phyloP scores from a whole-genome alignment of 2,888 invertebrate genomes.

The Chromoteleia sp. region DNA sequence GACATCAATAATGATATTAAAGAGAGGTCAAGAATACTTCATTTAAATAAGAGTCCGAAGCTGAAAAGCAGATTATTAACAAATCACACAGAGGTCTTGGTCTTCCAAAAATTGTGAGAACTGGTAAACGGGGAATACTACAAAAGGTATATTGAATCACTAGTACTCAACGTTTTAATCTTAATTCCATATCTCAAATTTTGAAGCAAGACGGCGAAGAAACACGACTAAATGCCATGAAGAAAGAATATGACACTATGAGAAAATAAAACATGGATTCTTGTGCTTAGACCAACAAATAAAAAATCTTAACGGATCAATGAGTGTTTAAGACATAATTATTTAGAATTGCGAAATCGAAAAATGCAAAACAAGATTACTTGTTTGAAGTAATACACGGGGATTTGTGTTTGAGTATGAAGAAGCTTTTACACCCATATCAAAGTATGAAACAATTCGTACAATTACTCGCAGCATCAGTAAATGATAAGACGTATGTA shows the following conservation, averaged over 20 bases:
- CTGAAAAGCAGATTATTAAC: background rate
- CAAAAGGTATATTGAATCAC: no score
- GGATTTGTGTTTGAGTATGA: conserved; percentile 67
- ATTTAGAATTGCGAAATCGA: conserved; percentile 52
- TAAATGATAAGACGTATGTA: conserved; percentile 70
- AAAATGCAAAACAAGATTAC: conserved; percentile 71
- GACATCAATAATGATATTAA: no score
- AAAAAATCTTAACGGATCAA: conserved; percentile 59
- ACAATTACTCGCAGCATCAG: conserved; percentile 66
- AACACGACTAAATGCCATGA: conserved; percentile 65
- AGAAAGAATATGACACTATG: conserved; percentile 59
- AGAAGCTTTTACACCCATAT: conserved; percentile 70
- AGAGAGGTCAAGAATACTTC: no score
- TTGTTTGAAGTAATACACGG: conserved; percentile 70
- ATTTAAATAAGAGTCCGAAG: background rate
- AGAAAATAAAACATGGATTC: conserved; percentile 69
- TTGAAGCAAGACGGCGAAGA: conserved; percentile 6
- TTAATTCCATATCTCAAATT: conserved; percentile 40
- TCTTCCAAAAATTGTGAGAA: background rate
- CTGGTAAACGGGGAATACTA: background rate
- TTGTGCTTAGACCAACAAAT: conserved; percentile 62
- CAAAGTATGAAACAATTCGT: conserved; percentile 71
- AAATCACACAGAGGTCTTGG: background rate
- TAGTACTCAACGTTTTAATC: conserved; percentile 5
- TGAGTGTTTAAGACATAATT: conserved; percentile 70